Percentiles rank a stretch among this genome's conserved stretches.
phyloP scores from a whole-genome alignment of 2,113 vertebrate genomes.

The Neolamprologus sp. region DNA sequence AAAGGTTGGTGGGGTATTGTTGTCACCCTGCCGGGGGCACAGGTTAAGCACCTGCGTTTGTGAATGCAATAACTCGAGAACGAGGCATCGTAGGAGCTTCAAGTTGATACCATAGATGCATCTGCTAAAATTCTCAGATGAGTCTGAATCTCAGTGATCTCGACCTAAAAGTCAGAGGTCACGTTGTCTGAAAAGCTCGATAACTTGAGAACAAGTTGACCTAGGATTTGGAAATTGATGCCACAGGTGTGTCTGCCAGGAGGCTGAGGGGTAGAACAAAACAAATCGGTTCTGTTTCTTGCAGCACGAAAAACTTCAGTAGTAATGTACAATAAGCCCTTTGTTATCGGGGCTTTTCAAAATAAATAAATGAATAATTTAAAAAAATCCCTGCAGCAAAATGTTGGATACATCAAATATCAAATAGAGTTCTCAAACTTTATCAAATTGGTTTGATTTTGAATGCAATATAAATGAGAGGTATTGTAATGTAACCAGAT shows the following conservation, averaged over 20 bases:
- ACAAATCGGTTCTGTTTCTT: neutral
- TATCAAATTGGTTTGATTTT: neutral
- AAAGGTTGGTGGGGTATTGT: neutral
- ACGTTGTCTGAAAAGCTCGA: fast-evolving
- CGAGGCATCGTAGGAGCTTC: neutral
- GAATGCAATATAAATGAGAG: neutral
- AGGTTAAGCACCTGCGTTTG: fast-evolving
- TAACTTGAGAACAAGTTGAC: neutral
- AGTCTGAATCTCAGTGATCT: neutral
- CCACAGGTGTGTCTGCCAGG: neutral
- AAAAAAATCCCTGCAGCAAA: neutral
- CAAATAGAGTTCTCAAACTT: neutral
- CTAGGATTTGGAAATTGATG: neutral
- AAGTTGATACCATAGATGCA: neutral
- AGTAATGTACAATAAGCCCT: neutral
- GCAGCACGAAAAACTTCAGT: neutral
- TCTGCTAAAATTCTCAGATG: neutral
- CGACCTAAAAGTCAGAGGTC: neutral
- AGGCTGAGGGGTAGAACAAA: neutral
- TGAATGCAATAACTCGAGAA: neutral
- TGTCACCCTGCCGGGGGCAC: neutral
- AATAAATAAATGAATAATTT: neutral
- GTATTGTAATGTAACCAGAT: neutral
- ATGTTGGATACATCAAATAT: neutral
- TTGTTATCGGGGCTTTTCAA: neutral